phyloP scores from a whole-genome alignment of 30 jellyfish, hydroid and myxozoan species.

The Turritopsis dohrnii region DNA sequence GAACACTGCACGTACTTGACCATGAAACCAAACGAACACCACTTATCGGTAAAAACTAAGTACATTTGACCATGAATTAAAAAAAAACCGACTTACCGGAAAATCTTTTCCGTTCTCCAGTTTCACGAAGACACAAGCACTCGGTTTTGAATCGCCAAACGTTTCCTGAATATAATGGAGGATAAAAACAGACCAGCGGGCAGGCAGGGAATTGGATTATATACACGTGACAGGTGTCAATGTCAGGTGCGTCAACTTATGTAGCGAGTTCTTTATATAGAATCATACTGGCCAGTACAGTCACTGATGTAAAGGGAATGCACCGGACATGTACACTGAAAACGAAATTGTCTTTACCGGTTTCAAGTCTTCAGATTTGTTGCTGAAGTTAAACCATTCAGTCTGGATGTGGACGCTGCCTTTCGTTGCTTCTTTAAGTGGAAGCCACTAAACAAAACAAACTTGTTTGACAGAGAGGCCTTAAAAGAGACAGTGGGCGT shows the following conservation, averaged over 20 bases:
- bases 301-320: too few species aligned
- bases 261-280: too few species aligned
- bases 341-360: conserved; percentile 22
- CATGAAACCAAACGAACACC: too few species aligned
- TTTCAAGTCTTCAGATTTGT: conserved; percentile 39
- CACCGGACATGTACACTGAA: too few species aligned
- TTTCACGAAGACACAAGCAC: conserved; percentile 61
- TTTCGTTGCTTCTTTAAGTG: conserved; percentile 54
- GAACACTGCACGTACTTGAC: too few species aligned
- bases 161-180: conserved; percentile 21
- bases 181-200: too few species aligned
- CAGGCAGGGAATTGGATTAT: too few species aligned
- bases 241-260: too few species aligned
- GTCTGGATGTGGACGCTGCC: conserved; percentile 58
- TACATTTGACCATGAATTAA: background rate
- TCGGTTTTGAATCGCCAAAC: conserved; percentile 32
- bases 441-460: conserved; percentile 94
- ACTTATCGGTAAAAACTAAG: too few species aligned
- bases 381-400: conserved; percentile 58
- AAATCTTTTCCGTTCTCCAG: conserved; percentile 61
- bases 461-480: too few species aligned
- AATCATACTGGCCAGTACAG: too few species aligned
- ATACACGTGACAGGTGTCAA: too few species aligned
- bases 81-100: conserved; percentile 42
- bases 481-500: background rate